phyloP scores from a whole-genome alignment of 2,888 invertebrate genomes.

The Noctuana brunneofusca region DNA sequence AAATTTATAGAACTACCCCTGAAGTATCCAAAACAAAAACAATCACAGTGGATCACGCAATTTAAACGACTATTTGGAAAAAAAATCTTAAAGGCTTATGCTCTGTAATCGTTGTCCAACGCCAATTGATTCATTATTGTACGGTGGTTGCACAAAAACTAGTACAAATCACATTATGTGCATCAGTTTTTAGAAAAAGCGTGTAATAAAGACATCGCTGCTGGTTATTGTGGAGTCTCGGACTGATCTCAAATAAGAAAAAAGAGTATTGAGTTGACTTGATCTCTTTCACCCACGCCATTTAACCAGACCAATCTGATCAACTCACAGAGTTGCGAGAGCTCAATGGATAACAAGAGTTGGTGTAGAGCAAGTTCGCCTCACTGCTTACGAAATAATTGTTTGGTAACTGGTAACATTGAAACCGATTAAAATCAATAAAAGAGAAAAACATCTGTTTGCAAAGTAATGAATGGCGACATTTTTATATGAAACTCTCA shows the following conservation, averaged over 20 bases:
- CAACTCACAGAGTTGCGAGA: neutral
- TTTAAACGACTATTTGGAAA: too few relatives aligned
- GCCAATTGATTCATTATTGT: neutral
- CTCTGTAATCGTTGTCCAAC: too few relatives aligned
- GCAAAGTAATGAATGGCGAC: neutral
- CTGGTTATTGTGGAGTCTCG: neutral
- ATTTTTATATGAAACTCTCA: neutral
- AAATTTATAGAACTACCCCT: too few relatives aligned
- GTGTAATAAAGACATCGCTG: neutral
- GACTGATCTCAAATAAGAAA: neutral
- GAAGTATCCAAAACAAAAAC: too few relatives aligned
- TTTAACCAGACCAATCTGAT: neutral
- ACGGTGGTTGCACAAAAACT: neutral
- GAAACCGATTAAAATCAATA: neutral
- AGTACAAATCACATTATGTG: neutral
- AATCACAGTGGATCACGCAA: too few relatives aligned
- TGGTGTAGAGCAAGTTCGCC: neutral
- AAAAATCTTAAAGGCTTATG: neutral
- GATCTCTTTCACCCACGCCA: neutral
- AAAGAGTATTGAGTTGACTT: neutral
- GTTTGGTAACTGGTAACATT: slow-evolving; percentile 4
- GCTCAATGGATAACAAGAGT: neutral
- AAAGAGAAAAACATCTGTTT: neutral
- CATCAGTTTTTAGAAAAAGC: slow-evolving; percentile 5
- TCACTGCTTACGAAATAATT: neutral